A percentile compares a stretch with the other conserved stretches of the same genome.
Conservation (phyloP, 2,797 vertebrate species). For the Anableps anableps region DNA sequence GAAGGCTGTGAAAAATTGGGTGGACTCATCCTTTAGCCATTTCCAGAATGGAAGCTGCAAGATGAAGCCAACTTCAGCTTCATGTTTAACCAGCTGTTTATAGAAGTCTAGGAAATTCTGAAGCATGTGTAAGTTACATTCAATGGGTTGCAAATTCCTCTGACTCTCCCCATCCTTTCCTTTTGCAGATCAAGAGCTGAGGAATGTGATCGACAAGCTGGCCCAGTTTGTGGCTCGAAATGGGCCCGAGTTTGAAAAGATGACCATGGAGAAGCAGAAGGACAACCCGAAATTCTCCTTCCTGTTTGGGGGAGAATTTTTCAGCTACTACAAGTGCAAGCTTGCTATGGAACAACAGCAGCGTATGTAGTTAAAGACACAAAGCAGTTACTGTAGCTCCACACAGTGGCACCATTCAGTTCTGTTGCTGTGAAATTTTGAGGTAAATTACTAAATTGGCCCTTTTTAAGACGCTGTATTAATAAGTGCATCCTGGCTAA, state of each 20-base stretch:
- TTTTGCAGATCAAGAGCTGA: constrained; percentile 92
- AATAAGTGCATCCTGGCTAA: background rate
- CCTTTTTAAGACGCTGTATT: background rate
- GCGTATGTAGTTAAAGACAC: constrained; percentile 82
- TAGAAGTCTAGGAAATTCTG: background rate
- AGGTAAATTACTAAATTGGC: background rate
- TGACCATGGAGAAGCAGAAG: constrained; percentile 99
- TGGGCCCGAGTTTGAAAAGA: constrained; percentile 98
- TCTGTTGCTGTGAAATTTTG: background rate
- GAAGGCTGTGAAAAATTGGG: background rate
- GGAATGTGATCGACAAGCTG: constrained; percentile 98
- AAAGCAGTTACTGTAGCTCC: background rate
- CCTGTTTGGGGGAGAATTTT: constrained; percentile 97
- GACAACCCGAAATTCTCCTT: constrained; percentile 98
- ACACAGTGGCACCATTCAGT: background rate
- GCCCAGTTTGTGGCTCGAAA: constrained; percentile 98
- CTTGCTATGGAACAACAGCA: constrained; percentile 94
- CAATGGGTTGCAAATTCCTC: background rate
- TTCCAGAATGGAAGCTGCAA: background rate
- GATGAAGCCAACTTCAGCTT: background rate
- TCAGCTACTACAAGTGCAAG: constrained; percentile 98
- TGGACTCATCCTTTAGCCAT: background rate
- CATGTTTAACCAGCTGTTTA: background rate
- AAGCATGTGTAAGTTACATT: background rate
- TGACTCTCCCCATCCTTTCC: background rate